Evolutionary conservation across 1,140 invertebrate species (phyloP).

Genomic region (Penaeus japonicus): DNA sequence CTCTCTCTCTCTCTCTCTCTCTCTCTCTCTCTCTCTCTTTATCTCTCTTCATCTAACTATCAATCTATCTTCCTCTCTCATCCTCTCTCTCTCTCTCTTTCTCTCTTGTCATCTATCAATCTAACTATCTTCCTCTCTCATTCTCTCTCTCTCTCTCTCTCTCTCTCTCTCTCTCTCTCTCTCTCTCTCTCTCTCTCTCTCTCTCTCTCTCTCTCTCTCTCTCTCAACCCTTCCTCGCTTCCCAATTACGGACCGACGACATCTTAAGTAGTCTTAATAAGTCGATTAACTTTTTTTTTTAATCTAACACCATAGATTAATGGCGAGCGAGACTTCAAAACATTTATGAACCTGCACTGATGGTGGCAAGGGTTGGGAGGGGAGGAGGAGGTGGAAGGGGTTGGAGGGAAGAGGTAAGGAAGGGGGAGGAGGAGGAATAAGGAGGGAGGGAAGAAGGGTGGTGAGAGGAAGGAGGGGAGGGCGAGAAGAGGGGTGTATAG

Average conservation of each 20-base stretch:
- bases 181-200: not conserved
- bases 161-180: not conserved
- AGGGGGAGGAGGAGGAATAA: no score
- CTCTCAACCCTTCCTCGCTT: not conserved
- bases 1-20: not conserved
- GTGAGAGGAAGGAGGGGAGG: no score
- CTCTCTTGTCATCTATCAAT: not conserved
- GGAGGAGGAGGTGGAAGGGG: no score
- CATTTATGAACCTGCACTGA: no score
- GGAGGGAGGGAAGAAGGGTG: no score
- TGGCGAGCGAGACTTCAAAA: no score
- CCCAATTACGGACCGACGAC: not conserved
- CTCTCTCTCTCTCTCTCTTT: not conserved
- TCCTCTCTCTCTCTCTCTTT: not conserved
- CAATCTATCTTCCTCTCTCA: not conserved
- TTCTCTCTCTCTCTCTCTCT: not conserved
- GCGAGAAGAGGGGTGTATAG: no score
- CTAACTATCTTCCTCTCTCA: not conserved
- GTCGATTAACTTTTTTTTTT: no score
- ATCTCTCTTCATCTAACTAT: not conserved
- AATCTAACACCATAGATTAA: no score
- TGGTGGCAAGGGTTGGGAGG: no score
- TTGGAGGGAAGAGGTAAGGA: no score
- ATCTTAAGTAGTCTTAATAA: no score
- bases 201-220: not conserved